Percentiles rank a stretch among this genome's conserved stretches.
These are phyloP conservation scores for Limnodromus scolopaceus DNA, from an alignment of 2,797 vertebrate genomes.

Conservation along the genomic window DNA sequence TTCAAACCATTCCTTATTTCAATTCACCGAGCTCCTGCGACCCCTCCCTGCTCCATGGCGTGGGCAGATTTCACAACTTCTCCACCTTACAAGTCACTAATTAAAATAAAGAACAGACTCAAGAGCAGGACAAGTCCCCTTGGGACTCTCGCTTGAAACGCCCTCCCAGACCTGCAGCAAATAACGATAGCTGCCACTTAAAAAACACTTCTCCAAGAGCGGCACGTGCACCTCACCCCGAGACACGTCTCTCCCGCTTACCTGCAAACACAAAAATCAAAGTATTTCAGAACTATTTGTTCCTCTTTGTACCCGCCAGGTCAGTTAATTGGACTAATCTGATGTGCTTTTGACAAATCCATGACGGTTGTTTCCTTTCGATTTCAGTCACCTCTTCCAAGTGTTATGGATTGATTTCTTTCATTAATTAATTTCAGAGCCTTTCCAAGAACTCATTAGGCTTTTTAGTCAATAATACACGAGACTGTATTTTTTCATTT, in stretches of 20 bases:
- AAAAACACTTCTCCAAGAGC: background rate
- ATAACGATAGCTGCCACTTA: background rate
- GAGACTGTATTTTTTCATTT: background rate
- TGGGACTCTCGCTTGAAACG: background rate
- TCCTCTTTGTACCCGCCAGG: background rate
- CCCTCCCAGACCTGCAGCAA: background rate
- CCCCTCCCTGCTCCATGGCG: background rate
- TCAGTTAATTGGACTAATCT: background rate
- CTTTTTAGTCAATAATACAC: background rate
- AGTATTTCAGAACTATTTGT: background rate
- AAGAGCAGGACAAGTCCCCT: background rate
- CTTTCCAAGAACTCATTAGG: background rate
- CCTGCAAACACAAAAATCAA: background rate
- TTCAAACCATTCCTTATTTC: background rate
- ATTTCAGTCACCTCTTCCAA: background rate
- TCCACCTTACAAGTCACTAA: background rate
- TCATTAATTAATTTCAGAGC: background rate
- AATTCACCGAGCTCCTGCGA: background rate
- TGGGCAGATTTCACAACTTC: background rate
- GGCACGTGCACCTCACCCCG: accelerated
- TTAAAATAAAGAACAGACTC: background rate
- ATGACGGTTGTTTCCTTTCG: background rate
- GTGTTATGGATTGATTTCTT: background rate
- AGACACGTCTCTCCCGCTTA: accelerated
- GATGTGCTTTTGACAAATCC: background rate